These are phyloP conservation scores for Epistrophe grossulariae DNA, from an alignment of 2,888 invertebrate species.

Conservation along the genomic window DNA sequence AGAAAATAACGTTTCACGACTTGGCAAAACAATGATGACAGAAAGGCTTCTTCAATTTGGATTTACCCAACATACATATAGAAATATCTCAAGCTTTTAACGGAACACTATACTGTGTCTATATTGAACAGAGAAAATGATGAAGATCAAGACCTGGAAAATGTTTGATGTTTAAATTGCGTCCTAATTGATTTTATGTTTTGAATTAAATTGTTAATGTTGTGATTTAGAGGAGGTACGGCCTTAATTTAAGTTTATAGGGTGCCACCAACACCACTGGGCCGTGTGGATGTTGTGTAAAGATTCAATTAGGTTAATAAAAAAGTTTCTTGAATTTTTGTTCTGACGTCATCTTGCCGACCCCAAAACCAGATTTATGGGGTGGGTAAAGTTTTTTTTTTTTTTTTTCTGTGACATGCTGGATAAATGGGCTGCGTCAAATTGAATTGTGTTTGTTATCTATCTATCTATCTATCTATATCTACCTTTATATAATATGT, in stretches of 20 bases:
- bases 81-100: background rate
- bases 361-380: background rate
- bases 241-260: background rate
- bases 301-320: background rate
- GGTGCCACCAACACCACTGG: background rate
- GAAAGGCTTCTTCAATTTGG: constrained; percentile 30
- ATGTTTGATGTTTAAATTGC: constrained; percentile 51
- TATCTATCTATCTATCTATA: background rate
- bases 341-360: constrained; percentile 57
- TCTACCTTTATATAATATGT: background rate
- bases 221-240: background rate
- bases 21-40: constrained; percentile 45
- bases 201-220: constrained; percentile 18
- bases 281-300: background rate
- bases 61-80: constrained; percentile 19
- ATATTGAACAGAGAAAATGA: background rate
- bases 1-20: constrained; percentile 10
- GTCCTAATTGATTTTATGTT: constrained; percentile 45
- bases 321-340: constrained; percentile 9
- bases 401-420: background rate
- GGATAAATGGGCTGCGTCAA: background rate
- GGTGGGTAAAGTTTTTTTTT: background rate
- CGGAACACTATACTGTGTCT: background rate
- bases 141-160: background rate
- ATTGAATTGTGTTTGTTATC: background rate